These are phyloP conservation scores for Eupithecia insigniata DNA, from an alignment of 2,888 invertebrate genomes.

Conservation along the genomic window DNA sequence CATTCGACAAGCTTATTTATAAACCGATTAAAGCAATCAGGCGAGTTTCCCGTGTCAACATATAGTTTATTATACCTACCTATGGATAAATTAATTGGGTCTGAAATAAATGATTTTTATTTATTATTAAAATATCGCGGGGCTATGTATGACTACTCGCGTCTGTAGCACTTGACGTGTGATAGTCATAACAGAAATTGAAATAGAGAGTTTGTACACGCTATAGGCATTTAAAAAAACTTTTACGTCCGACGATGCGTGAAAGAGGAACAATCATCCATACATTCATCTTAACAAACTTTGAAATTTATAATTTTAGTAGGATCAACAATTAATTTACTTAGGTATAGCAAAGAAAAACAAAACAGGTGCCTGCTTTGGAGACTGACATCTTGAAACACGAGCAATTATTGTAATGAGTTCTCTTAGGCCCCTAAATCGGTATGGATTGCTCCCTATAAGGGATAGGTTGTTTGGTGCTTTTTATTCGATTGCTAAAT, in stretches of 20 bases:
- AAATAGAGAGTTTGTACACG: background rate
- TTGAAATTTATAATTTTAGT: too few species aligned
- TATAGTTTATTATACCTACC: too few species aligned
- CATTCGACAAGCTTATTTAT: conserved; percentile 62
- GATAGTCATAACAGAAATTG: background rate
- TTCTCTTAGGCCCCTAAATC: conserved; percentile 19
- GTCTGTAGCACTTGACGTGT: background rate
- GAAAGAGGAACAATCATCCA: too few species aligned
- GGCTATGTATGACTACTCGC: background rate
- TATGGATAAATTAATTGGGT: too few species aligned
- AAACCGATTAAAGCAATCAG: conserved; percentile 69
- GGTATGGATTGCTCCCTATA: conserved; percentile 17
- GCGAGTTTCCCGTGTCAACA: conserved; percentile 55
- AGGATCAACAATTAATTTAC: background rate
- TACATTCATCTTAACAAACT: too few species aligned
- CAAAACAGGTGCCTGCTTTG: background rate
- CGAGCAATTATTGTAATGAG: conserved; percentile 33
- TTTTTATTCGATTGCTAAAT: conserved; percentile 7
- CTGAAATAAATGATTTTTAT: too few species aligned
- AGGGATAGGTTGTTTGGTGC: background rate
- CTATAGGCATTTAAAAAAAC: background rate
- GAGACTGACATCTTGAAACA: conserved; percentile 25
- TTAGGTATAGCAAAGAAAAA: background rate
- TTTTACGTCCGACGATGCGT: background rate
- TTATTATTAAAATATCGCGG: conserved; percentile 60